Evolutionary conservation across 2,113 vertebrate genomes (phyloP).

Genomic region (Aviceda subcristata): DNA sequence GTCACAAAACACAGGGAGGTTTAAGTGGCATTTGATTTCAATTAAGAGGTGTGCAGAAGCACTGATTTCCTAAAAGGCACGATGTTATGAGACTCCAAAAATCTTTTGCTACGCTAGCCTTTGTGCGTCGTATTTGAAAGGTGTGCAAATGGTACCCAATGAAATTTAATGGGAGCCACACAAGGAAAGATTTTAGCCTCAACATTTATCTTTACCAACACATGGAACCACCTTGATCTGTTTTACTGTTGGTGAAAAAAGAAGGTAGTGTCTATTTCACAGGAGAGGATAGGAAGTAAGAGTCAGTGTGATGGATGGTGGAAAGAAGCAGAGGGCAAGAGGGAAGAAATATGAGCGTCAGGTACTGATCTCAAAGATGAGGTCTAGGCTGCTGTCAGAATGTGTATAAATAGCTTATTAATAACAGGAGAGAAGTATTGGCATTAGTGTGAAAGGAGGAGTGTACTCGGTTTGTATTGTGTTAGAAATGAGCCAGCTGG

Average conservation of each 20-base stretch:
- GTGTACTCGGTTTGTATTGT: neutral
- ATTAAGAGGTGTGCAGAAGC: neutral
- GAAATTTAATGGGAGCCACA: slow-evolving; percentile 29
- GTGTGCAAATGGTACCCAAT: neutral
- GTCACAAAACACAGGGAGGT: neutral
- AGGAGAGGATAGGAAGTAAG: slow-evolving; percentile 57
- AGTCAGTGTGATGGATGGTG: slow-evolving; percentile 59
- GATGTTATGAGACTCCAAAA: neutral
- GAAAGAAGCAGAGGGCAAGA: slow-evolving; percentile 44
- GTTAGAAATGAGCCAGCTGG: neutral
- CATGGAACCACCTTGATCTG: slow-evolving; percentile 45
- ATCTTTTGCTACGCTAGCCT: neutral
- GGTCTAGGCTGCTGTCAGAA: slow-evolving; percentile 40
- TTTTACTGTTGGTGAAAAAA: slow-evolving; percentile 48
- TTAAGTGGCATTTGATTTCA: slow-evolving; percentile 1
- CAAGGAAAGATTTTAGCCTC: slow-evolving; percentile 22
- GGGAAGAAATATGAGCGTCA: slow-evolving; percentile 26
- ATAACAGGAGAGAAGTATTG: neutral
- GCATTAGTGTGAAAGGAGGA: neutral
- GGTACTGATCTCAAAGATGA: slow-evolving; percentile 46
- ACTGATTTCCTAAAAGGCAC: neutral
- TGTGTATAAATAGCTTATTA: slow-evolving; percentile 28
- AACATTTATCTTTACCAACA: slow-evolving; percentile 43
- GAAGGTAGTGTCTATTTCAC: slow-evolving; percentile 59
- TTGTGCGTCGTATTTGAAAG: neutral